Evolutionary conservation across 2,113 vertebrate species (phyloP).

Genomic region (Ornithorhynchus anatinus): DNA sequence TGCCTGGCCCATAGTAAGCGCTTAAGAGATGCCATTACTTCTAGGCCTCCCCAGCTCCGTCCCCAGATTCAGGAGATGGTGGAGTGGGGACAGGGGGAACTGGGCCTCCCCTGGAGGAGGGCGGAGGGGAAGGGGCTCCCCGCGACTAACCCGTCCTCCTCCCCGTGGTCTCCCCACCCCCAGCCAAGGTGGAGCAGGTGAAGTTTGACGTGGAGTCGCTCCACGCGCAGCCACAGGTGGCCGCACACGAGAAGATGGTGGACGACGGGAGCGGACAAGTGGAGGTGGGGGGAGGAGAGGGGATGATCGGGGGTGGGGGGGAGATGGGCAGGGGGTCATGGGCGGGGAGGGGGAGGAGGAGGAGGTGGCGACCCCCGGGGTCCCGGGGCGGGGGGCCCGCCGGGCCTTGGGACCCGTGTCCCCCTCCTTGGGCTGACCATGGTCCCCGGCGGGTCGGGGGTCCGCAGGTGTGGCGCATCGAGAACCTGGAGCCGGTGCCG

Average conservation of each 20-base stretch:
- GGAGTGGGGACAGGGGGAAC: background rate
- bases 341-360: background rate
- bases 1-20: no score
- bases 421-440: constrained; percentile 31
- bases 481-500: constrained; percentile 74
- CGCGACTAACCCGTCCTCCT: background rate
- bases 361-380: background rate
- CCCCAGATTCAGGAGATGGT: no score
- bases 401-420: background rate
- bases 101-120: no score
- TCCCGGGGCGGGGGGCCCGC: no score
- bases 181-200: constrained; percentile 87
- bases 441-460: no score
- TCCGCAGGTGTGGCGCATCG: constrained; percentile 82
- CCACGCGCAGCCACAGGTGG: constrained; percentile 79
- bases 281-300: constrained; percentile 47
- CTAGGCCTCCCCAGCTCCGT: no score
- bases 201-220: constrained; percentile 81
- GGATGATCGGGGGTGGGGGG: accelerated
- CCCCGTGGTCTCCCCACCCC: background rate
- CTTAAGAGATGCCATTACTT: no score
- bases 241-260: constrained; percentile 87
- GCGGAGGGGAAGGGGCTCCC: no score
- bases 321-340: accelerated
- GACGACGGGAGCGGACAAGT: constrained; percentile 83